Percentiles rank a stretch among this genome's conserved stretches.
Conservation (phyloP, 2,888 invertebrate genomes). For the Lamellibrachia columna region DNA sequence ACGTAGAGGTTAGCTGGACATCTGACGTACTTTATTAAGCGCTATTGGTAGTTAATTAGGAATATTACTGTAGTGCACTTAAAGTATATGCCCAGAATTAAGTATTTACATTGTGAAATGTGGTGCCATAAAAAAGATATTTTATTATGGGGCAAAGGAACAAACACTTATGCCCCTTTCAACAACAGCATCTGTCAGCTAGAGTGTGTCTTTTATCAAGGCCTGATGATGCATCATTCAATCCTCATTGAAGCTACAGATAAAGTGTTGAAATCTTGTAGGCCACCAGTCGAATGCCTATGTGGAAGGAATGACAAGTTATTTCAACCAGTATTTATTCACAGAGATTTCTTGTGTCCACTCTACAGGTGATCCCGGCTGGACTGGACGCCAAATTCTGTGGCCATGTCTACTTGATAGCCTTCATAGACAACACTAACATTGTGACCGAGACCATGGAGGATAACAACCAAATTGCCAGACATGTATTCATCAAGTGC, state of each 20-base stretch:
- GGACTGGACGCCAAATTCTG: conserved; percentile 20
- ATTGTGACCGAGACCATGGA: conserved; percentile 27
- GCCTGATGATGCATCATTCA: too few species aligned
- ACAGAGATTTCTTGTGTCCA: neutral
- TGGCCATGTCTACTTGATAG: conserved; percentile 31
- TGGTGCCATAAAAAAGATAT: neutral
- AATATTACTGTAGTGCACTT: too few species aligned
- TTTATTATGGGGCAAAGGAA: neutral
- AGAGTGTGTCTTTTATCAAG: neutral
- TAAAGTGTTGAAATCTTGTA: neutral
- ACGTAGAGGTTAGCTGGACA: too few species aligned
- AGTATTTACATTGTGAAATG: neutral
- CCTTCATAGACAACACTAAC: conserved; percentile 26
- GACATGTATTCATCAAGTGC: conserved; percentile 23
- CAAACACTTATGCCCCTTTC: neutral
- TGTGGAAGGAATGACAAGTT: neutral
- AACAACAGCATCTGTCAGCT: neutral
- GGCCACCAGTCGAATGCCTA: neutral
- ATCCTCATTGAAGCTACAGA: neutral
- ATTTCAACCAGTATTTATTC: neutral
- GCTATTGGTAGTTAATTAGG: too few species aligned
- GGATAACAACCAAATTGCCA: conserved; percentile 25
- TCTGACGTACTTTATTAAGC: too few species aligned
- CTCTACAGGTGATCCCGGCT: conserved; percentile 24
- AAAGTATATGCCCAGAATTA: neutral